Evolutionary conservation across 2,888 invertebrate species (phyloP).

Genomic region (Flexamia atlantica): DNA sequence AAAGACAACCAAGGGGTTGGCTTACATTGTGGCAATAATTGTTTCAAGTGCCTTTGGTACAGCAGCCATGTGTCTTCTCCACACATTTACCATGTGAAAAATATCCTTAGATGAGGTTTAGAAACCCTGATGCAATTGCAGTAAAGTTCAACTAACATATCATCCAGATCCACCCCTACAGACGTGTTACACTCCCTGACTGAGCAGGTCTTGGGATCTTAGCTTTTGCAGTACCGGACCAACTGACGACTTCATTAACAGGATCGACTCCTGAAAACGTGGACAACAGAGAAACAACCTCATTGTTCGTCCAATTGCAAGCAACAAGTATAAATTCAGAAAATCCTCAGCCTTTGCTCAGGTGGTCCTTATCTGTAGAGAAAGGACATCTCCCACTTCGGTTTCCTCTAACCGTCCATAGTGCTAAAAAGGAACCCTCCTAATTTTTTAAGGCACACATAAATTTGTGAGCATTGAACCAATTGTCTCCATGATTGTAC

Average conservation of each 20-base stretch:
- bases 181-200: no score
- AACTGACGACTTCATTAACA: constrained; percentile 35
- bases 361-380: constrained; percentile 11
- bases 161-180: no score
- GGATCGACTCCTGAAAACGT: constrained; percentile 50
- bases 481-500: constrained; percentile 57
- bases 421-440: constrained; percentile 34
- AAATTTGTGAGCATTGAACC: constrained; percentile 40
- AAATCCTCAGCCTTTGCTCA: constrained; percentile 22
- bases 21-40: no score
- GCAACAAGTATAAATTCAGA: constrained; percentile 34
- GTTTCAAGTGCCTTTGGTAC: constrained; percentile 13
- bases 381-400: constrained; percentile 40
- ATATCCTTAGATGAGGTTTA: constrained; percentile 69
- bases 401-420: constrained; percentile 35
- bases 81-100: no score
- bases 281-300: constrained; percentile 44
- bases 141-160: constrained; percentile 71
- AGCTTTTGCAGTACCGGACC: constrained; percentile 8
- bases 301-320: constrained; percentile 54
- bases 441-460: constrained; percentile 33
- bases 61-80: constrained; percentile 67
- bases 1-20: constrained; percentile 13
- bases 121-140: constrained; percentile 68
- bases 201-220: constrained; percentile 66